Conservation (phyloP, 2,113 vertebrate genomes). For the Peromyscus californicus region DNA sequence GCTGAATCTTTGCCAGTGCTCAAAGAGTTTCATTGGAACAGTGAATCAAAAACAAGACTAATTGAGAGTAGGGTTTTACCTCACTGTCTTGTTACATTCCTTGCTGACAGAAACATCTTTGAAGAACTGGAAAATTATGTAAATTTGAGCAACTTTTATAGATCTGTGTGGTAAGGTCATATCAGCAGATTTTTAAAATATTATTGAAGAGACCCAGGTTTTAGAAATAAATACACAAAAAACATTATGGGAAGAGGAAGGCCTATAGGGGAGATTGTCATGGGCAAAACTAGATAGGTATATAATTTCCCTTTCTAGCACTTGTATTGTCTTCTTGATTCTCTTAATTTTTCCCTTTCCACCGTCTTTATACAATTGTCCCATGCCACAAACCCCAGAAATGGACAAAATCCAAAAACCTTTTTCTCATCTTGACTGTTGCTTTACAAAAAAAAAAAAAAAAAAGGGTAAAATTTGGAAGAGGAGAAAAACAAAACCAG, state of each 20-base stretch:
- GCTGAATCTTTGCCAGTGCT: conserved; percentile 20
- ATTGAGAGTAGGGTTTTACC: neutral
- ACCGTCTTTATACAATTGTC: neutral
- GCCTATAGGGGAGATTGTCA: neutral
- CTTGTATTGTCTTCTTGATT: neutral
- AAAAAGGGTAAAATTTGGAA: conserved; percentile 7
- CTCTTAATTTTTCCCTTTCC: neutral
- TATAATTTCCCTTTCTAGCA: neutral
- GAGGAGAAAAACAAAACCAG: neutral
- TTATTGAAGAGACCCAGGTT: neutral
- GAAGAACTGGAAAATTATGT: conserved; percentile 32
- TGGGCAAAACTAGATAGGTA: neutral
- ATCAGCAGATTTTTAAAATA: conserved; percentile 21
- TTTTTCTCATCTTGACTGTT: neutral
- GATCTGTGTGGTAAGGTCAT: conserved; percentile 3
- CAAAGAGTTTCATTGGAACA: neutral
- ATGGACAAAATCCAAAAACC: neutral
- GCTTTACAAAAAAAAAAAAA: neutral
- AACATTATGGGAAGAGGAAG: neutral
- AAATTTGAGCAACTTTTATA: conserved; percentile 1
- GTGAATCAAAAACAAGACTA: neutral
- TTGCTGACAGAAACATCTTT: neutral
- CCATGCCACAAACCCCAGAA: neutral
- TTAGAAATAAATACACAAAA: conserved; percentile 57
- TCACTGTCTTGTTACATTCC: neutral